Percentiles rank a stretch among this genome's conserved stretches.
These are phyloP conservation scores for Eudasyphora cyanicolor DNA, from an alignment of 2,888 invertebrate species.

Conservation along the genomic window DNA sequence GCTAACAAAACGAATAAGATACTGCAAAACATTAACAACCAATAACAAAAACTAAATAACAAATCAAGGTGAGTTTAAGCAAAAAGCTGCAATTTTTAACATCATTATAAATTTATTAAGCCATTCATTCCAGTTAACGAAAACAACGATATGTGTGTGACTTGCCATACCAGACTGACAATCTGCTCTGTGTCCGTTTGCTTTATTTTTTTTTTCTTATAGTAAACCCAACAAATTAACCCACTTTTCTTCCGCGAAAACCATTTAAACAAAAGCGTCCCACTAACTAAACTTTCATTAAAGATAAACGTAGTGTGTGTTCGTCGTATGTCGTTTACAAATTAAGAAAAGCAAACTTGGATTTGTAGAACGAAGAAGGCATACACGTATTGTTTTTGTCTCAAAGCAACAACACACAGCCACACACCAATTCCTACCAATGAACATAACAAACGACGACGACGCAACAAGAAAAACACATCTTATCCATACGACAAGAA, in stretches of 20 bases:
- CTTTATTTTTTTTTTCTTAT: background rate
- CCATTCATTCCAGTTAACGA: background rate
- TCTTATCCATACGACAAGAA: background rate
- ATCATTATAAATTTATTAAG: background rate
- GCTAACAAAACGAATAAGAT: background rate
- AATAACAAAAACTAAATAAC: slow-evolving; percentile 17
- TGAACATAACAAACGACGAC: too few relatives aligned
- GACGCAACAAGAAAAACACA: too few relatives aligned
- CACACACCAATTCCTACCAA: too few relatives aligned
- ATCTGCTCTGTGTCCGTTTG: background rate
- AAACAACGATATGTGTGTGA: too few relatives aligned
- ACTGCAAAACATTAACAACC: slow-evolving; percentile 4
- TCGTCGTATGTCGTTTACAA: background rate
- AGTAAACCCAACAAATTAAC: slow-evolving; percentile 9
- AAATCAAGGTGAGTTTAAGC: slow-evolving; percentile 60
- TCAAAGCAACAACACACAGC: too few relatives aligned
- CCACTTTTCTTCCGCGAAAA: background rate
- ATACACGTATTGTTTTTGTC: background rate
- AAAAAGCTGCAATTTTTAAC: background rate
- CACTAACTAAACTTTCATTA: background rate
- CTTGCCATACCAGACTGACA: background rate
- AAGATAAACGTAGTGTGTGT: too few relatives aligned
- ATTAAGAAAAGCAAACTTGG: background rate
- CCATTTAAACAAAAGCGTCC: background rate
- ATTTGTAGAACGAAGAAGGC: background rate